Conservation (phyloP, 2,888 invertebrate genomes). For the Laothoe populi region DNA sequence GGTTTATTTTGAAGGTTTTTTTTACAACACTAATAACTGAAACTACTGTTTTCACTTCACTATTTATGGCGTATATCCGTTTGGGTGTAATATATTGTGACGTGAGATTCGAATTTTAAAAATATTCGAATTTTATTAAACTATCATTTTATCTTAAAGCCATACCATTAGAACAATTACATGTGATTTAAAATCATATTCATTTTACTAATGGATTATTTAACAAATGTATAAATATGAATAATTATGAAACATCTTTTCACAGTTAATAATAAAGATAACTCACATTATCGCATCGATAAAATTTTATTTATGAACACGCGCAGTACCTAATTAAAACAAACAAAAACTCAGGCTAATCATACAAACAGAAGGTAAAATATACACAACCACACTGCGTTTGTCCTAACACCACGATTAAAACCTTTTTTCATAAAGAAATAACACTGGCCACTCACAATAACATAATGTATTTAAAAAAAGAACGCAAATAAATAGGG, state of each 20-base stretch:
- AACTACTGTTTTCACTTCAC: slow-evolving; percentile 35
- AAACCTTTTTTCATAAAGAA: neutral
- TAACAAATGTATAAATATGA: neutral
- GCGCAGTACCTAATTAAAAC: neutral
- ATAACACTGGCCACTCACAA: slow-evolving; percentile 8
- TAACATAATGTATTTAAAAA: slow-evolving; percentile 2
- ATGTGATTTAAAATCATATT: neutral
- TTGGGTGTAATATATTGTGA: neutral
- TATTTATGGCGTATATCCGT: slow-evolving; percentile 38
- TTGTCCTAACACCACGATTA: neutral
- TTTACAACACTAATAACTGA: slow-evolving; percentile 32
- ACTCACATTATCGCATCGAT: neutral
- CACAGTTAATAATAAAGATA: neutral
- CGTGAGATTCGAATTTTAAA: neutral
- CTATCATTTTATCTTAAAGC: no score
- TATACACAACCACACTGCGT: neutral
- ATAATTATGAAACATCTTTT: neutral
- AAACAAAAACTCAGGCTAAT: neutral
- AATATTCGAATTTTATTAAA: neutral
- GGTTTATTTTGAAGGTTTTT: slow-evolving; percentile 72
- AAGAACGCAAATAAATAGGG: slow-evolving; percentile 2
- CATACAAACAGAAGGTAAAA: neutral
- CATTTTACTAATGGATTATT: neutral
- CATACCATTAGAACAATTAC: neutral
- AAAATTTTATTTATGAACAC: neutral